phyloP scores from a whole-genome alignment of 2,888 invertebrate species.

The Standfussiana lucernea region DNA sequence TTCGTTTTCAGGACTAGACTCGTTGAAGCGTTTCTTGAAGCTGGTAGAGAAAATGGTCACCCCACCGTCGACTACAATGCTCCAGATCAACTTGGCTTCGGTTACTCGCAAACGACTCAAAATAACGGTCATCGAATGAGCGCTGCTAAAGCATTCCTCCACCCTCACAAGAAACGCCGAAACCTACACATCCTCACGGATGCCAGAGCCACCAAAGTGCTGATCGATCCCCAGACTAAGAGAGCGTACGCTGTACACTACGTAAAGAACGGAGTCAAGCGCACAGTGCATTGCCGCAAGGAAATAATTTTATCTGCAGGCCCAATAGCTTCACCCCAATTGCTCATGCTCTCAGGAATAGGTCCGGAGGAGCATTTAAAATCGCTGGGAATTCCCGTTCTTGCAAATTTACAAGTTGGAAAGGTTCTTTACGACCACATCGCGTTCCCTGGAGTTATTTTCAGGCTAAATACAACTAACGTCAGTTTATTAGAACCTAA shows the following conservation, averaged over 20 bases:
- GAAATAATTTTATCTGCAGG: slow-evolving; percentile 97
- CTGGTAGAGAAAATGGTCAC: slow-evolving; percentile 89
- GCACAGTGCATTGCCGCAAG: slow-evolving; percentile 91
- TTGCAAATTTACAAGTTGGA: slow-evolving; percentile 93
- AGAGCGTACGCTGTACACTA: slow-evolving; percentile 93
- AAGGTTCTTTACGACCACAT: slow-evolving; percentile 92
- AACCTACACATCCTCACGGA: slow-evolving; percentile 91
- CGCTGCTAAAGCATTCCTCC: slow-evolving; percentile 92
- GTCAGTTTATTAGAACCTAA: slow-evolving; percentile 84
- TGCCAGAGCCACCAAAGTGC: slow-evolving; percentile 82
- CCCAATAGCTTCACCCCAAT: slow-evolving; percentile 96
- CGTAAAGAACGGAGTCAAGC: slow-evolving; percentile 88
- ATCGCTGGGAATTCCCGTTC: slow-evolving; percentile 90
- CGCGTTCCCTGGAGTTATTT: slow-evolving; percentile 89
- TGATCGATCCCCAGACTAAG: slow-evolving; percentile 90
- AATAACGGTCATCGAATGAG: slow-evolving; percentile 92
- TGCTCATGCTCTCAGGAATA: slow-evolving; percentile 97
- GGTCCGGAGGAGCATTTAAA: slow-evolving; percentile 91
- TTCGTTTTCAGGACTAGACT: slow-evolving; percentile 86
- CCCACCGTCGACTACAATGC: slow-evolving; percentile 92
- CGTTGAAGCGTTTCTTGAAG: slow-evolving; percentile 90
- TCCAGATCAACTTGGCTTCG: slow-evolving; percentile 91
- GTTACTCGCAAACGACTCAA: slow-evolving; percentile 88
- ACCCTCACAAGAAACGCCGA: slow-evolving; percentile 90
- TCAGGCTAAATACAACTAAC: slow-evolving; percentile 84